Conservation (phyloP, 37 sponge, comb jelly and placozoan species). For the Chondrosia reniformis region DNA sequence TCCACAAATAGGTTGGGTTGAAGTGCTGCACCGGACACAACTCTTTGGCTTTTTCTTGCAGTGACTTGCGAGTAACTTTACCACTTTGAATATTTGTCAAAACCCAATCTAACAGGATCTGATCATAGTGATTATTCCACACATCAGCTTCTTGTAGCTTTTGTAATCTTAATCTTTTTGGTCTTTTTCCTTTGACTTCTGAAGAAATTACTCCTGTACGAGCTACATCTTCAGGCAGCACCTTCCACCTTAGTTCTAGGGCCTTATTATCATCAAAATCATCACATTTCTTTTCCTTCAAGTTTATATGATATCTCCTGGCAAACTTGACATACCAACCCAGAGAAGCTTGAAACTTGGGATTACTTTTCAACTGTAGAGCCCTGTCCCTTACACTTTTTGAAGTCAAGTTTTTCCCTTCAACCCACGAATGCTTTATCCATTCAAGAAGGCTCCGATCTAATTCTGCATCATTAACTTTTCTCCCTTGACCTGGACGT, state of each 20-base stretch:
- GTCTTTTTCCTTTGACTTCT: neutral
- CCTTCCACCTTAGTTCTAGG: slow-evolving; percentile 45
- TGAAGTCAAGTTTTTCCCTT: slow-evolving; percentile 49
- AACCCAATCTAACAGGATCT: slow-evolving; percentile 64
- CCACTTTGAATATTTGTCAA: slow-evolving; percentile 64
- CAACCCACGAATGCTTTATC: slow-evolving; percentile 58
- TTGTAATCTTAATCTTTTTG: neutral
- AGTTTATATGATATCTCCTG: slow-evolving; percentile 53
- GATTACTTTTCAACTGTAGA: slow-evolving; percentile 34
- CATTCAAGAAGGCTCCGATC: slow-evolving; percentile 61
- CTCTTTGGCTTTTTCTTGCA: slow-evolving; percentile 66
- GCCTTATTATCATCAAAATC: slow-evolving; percentile 20
- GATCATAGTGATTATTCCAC: slow-evolving; percentile 70
- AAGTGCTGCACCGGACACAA: slow-evolving; percentile 53
- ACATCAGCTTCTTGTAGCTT: slow-evolving; percentile 32
- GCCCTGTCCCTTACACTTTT: slow-evolving; percentile 60
- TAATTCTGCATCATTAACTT: slow-evolving; percentile 51
- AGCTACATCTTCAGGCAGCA: slow-evolving; percentile 49
- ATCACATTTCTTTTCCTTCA: slow-evolving; percentile 60
- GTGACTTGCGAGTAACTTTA: slow-evolving; percentile 42
- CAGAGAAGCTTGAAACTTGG: slow-evolving; percentile 70
- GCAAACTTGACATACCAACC: slow-evolving; percentile 84
- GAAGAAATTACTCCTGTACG: neutral
- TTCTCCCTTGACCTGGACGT: slow-evolving; percentile 75
- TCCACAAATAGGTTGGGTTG: slow-evolving; percentile 58